Percentiles rank a stretch among this genome's conserved stretches.
phyloP scores from a whole-genome alignment of 1,140 invertebrate genomes.

The Rhynchophorus ferrugineus region DNA sequence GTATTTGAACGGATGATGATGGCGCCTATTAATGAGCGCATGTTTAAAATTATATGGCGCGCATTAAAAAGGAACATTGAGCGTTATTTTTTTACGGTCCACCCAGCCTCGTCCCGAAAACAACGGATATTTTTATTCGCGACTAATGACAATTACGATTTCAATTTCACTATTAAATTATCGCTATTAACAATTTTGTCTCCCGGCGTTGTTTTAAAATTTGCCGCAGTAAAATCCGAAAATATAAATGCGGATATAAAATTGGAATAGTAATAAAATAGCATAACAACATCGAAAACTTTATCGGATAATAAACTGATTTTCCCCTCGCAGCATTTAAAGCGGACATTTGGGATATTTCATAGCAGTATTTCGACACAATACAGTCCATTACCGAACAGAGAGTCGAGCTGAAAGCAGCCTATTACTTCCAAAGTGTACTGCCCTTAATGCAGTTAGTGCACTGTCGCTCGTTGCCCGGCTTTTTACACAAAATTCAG shows the following conservation, averaged over 20 bases:
- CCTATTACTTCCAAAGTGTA: constrained; percentile 39
- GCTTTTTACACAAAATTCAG: constrained; percentile 34
- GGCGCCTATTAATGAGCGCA: too few relatives aligned
- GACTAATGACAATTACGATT: too few relatives aligned
- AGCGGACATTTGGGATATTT: constrained; percentile 19
- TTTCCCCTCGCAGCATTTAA: constrained; percentile 13
- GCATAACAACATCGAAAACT: neutral
- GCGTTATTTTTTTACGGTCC: too few relatives aligned
- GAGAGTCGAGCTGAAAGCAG: constrained; percentile 32
- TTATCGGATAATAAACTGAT: constrained; percentile 5
- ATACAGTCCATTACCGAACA: constrained; percentile 38
- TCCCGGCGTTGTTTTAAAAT: neutral
- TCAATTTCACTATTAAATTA: too few relatives aligned
- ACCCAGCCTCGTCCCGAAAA: too few relatives aligned
- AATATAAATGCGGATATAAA: neutral
- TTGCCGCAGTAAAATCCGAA: neutral
- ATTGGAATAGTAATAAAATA: neutral
- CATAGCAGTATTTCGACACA: constrained; percentile 31
- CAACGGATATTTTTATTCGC: too few relatives aligned
- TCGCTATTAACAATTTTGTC: neutral
- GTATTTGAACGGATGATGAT: too few relatives aligned
- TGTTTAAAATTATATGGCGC: too few relatives aligned
- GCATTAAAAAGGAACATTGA: too few relatives aligned
- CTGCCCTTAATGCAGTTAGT: constrained; percentile 39
- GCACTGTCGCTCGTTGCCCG: constrained; percentile 29